Conservation (phyloP, 2,113 vertebrate genomes). For the Caranx melampygus region DNA sequence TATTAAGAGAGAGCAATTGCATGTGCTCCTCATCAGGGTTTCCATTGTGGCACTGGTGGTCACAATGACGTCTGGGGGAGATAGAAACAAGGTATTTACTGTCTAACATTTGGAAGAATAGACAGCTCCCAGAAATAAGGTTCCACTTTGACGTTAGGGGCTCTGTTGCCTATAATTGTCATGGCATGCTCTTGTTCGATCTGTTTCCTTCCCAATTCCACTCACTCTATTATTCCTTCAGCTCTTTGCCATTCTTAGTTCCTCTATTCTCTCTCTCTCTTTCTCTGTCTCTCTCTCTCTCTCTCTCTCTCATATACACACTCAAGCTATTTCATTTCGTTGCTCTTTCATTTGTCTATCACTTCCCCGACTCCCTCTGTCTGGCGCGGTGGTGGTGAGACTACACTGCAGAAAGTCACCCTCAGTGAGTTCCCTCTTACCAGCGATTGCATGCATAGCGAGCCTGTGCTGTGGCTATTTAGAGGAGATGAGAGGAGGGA, state of each 20-base stretch:
- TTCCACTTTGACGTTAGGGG: slow-evolving; percentile 69
- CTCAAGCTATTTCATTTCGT: slow-evolving; percentile 39
- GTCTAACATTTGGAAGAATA: slow-evolving; percentile 76
- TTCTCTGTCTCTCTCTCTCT: neutral
- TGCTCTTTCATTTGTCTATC: slow-evolving; percentile 52
- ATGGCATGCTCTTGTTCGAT: slow-evolving; percentile 72
- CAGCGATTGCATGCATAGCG: slow-evolving; percentile 37
- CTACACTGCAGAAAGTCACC: slow-evolving; percentile 22
- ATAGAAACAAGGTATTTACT: slow-evolving; percentile 83
- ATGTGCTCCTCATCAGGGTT: slow-evolving; percentile 84
- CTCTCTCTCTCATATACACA: neutral
- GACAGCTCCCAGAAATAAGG: slow-evolving; percentile 75
- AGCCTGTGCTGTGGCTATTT: slow-evolving; percentile 45
- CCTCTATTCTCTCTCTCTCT: neutral
- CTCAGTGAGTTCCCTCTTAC: slow-evolving; percentile 40
- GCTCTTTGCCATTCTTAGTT: slow-evolving; percentile 35
- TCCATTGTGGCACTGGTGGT: slow-evolving; percentile 81
- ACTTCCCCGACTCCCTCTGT: slow-evolving; percentile 7
- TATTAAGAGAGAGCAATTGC: slow-evolving; percentile 87
- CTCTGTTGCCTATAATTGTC: slow-evolving; percentile 76
- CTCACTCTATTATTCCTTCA: slow-evolving; percentile 56
- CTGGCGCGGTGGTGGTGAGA: slow-evolving; percentile 18
- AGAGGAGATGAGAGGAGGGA: slow-evolving; percentile 48
- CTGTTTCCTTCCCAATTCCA: slow-evolving; percentile 57
- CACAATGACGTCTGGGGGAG: slow-evolving; percentile 78